phyloP scores from a whole-genome alignment of 2,888 invertebrate genomes.

The Rotaria macrura region DNA sequence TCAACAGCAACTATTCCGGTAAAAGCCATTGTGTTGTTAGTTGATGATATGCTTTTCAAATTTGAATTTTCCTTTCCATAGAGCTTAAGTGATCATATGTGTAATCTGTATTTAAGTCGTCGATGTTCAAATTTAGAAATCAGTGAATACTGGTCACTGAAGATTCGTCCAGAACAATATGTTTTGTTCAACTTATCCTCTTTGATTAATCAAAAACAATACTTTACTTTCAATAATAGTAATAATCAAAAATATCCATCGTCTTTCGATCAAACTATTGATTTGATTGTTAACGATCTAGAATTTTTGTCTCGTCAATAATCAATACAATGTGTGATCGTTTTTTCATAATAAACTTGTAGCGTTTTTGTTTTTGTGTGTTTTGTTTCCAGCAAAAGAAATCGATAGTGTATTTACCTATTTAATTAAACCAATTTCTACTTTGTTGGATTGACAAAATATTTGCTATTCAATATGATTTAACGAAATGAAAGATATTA shows the following conservation, averaged over 20 bases:
- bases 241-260: not conserved
- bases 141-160: not conserved
- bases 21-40: not conserved
- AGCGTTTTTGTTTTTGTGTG: no score
- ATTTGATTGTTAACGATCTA: not conserved
- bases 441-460: no score
- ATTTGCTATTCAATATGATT: no score
- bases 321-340: not conserved
- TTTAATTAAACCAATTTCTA: no score
- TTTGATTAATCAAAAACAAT: conserved; percentile 7
- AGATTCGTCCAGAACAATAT: conserved; percentile 19
- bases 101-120: not conserved
- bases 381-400: no score
- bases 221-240: not conserved
- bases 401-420: no score
- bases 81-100: not conserved
- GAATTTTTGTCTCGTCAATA: not conserved
- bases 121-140: not conserved
- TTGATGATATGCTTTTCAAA: not conserved
- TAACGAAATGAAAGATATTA: no score
- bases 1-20: not conserved
- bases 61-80: not conserved
- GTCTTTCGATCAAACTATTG: not conserved
- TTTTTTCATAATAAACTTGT: no score
- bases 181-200: conserved; percentile 5